Evolutionary conservation across 2,888 invertebrate genomes (phyloP), one percentile per base, ranked within the genome.

Genomic region (Tyria jacobaeae): DNA sequence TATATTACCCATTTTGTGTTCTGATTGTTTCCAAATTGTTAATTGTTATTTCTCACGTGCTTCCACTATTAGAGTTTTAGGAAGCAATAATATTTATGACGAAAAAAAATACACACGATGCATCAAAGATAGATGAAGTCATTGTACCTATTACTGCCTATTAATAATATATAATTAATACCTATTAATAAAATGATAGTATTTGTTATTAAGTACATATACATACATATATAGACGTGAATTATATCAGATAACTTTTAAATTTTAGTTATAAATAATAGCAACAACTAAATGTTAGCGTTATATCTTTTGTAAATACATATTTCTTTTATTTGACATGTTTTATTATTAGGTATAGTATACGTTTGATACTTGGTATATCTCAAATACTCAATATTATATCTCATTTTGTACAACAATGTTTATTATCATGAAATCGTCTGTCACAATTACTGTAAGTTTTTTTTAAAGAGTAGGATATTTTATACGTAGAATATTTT

Each of bases 381-480:
- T 73, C 69, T 78, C 73, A 72, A 82, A 83, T 83, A 83, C 80
- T 81, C 81, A 82, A 75, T 71, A 66, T 57, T 55, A 59, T 67
- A 71, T 70, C 65, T 70, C 78, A 68, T 70, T 73, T 65, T 57
- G 68, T 75, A 71, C 59, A 75, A 71, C 57, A 67, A 58, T 31
- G 66, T 71, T 73, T 82, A 80, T 82, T 80, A 75, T 64, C 78
- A 73, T 72, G 55, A 79, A 78, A 82, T 71, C 82, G 82, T 81
- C 79, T 81, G 80, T 79, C 82, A 78, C 81, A 82, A 76, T 57
- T 76, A 72, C 49, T 68, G 62, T 76, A 73, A 69, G 70, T 69
- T 73, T 69, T 73, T 49, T 37, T 59, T 70, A 67, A 72, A 66
- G 66, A 65, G 68, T 66, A 72, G 67, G 75, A 73, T 70, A 78